Evolutionary conservation across 2,113 vertebrate species (phyloP).

Genomic region (Irena cyanogastra): DNA sequence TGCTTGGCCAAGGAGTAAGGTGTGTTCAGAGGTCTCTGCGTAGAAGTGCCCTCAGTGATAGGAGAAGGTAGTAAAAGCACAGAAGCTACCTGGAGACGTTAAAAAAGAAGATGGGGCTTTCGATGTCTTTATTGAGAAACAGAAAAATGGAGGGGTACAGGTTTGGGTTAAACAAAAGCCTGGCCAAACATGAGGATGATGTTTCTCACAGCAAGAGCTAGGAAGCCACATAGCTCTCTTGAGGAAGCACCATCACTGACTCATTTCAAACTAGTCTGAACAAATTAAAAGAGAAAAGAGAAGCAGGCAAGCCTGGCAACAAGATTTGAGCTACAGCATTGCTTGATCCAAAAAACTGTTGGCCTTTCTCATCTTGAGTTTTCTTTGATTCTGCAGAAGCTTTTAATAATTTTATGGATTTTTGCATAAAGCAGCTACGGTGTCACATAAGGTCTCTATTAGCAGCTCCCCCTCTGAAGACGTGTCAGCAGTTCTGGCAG

Average conservation of each 20-base stretch:
- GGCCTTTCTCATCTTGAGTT: slow-evolving; percentile 30
- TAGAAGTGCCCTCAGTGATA: not conserved
- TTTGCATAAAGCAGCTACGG: slow-evolving; percentile 35
- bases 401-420: slow-evolving; percentile 60
- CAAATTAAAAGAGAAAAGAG: slow-evolving; percentile 44
- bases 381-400: slow-evolving; percentile 57
- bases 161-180: not conserved
- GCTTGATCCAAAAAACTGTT: slow-evolving; percentile 41
- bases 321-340: not conserved
- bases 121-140: not conserved
- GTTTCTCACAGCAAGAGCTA: not conserved
- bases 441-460: slow-evolving; percentile 43
- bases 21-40: not conserved
- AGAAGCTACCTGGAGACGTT: not conserved
- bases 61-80: not conserved
- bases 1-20: not conserved
- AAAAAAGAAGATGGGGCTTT: not conserved
- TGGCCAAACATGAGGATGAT: not conserved
- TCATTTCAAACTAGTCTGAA: slow-evolving; percentile 43
- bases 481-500: not conserved
- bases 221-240: not conserved
- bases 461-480: slow-evolving; percentile 12
- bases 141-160: not conserved
- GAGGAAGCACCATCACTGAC: slow-evolving; percentile 21
- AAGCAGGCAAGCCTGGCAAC: slow-evolving; percentile 13